These are phyloP conservation scores for Cygnus atratus DNA, from an alignment of 2,113 vertebrate species.

Conservation along the genomic window DNA sequence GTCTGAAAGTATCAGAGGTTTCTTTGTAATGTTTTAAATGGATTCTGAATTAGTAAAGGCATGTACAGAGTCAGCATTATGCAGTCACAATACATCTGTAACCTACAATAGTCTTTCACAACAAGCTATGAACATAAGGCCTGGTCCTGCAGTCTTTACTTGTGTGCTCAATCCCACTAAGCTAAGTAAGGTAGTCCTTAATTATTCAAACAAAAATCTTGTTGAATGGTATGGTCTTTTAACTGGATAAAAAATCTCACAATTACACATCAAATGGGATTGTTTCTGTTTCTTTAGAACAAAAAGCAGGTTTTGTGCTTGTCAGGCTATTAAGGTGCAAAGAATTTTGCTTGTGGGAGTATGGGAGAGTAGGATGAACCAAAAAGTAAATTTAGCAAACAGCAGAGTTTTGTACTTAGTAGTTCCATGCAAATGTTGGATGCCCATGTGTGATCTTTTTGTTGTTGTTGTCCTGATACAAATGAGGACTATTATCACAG, in stretches of 20 bases:
- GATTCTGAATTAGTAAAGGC: constrained; percentile 59
- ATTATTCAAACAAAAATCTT: not conserved
- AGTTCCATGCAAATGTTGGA: not conserved
- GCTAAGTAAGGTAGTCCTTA: not conserved
- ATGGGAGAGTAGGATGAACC: not conserved
- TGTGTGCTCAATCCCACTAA: not conserved
- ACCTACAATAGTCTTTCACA: not conserved
- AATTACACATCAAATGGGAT: not conserved
- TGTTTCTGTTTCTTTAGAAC: not conserved
- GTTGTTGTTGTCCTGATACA: not conserved
- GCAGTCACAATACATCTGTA: constrained; percentile 9
- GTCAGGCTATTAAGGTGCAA: not conserved
- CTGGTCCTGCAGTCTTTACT: not conserved
- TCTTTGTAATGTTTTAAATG: constrained; percentile 67
- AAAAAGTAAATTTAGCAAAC: not conserved
- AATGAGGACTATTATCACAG: not conserved
- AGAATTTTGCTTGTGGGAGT: not conserved
- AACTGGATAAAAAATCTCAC: not conserved
- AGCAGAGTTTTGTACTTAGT: not conserved
- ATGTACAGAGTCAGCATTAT: constrained; percentile 58
- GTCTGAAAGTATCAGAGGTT: constrained; percentile 57
- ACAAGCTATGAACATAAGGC: not conserved
- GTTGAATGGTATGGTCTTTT: not conserved
- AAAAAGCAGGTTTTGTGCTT: not conserved
- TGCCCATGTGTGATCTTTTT: not conserved